A percentile compares a stretch with the other conserved stretches of the same genome.
Conservation (phyloP, 2,113 vertebrate species). For the Ranitomeya imitator region DNA sequence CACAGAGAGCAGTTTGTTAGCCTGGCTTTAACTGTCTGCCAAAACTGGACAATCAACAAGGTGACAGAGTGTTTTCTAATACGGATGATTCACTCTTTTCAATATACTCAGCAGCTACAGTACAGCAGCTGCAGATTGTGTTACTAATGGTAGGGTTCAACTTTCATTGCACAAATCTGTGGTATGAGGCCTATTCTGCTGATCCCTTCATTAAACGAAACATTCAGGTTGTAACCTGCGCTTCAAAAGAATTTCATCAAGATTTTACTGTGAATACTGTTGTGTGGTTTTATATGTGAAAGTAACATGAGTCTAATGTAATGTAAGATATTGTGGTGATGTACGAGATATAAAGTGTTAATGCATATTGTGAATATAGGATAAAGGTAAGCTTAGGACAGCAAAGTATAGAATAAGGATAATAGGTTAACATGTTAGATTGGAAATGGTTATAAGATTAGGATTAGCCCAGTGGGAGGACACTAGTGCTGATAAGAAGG, state of each 20-base stretch:
- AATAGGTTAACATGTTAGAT: too few relatives aligned
- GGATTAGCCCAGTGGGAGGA: too few relatives aligned
- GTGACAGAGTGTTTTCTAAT: slow-evolving; percentile 6
- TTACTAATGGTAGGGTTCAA: not conserved
- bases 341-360: too few relatives aligned
- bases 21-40: not conserved
- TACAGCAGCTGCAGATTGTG: not conserved
- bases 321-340: too few relatives aligned
- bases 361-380: too few relatives aligned
- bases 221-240: not conserved
- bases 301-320: too few relatives aligned
- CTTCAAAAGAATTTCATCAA: not conserved
- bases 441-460: too few relatives aligned
- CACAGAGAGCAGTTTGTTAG: slow-evolving; percentile 2
- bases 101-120: not conserved
- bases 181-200: not conserved
- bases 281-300: too few relatives aligned
- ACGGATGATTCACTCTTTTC: not conserved
- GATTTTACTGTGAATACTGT: not conserved
- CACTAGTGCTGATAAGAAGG: too few relatives aligned
- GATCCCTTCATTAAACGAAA: not conserved
- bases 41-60: not conserved
- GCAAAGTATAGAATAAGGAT: too few relatives aligned
- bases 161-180: not conserved
- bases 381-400: too few relatives aligned